These are phyloP conservation scores for Erpetoichthys calabaricus DNA, from an alignment of 2,797 vertebrate genomes.

Conservation along the genomic window DNA sequence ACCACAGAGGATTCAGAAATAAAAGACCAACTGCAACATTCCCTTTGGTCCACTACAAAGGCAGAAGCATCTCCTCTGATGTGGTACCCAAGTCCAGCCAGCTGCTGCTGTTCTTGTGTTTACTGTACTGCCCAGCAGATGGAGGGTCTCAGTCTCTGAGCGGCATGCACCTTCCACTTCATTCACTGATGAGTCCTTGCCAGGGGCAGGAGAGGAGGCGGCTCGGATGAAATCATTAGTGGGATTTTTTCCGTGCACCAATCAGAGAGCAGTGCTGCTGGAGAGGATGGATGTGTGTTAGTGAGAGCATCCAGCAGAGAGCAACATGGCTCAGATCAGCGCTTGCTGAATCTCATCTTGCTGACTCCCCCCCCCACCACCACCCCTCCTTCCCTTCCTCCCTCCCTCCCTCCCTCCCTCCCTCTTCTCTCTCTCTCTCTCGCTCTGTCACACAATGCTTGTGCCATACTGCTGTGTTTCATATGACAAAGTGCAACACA, in stretches of 20 bases:
- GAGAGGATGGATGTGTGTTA: constrained; percentile 27
- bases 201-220: constrained; percentile 27
- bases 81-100: no score
- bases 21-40: no score
- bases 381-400: neutral
- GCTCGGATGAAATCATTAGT: constrained; percentile 37
- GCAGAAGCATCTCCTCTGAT: no score
- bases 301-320: constrained; percentile 20
- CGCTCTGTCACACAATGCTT: neutral
- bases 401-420: neutral
- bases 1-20: no score
- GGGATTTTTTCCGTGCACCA: constrained; percentile 32
- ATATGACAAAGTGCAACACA: no score
- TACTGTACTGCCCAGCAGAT: neutral
- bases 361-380: constrained; percentile 12
- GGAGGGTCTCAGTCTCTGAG: constrained; percentile 23
- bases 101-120: no score
- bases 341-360: constrained; percentile 17
- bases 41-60: no score
- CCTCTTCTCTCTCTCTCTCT: neutral
- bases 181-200: constrained; percentile 41
- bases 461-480: no score
- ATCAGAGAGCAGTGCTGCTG: constrained; percentile 33
- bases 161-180: constrained; percentile 42
- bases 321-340: no score